Base-by-base conservation (phyloP, 1,140 invertebrate genomes). In the Musca vetustissima region DNA sequence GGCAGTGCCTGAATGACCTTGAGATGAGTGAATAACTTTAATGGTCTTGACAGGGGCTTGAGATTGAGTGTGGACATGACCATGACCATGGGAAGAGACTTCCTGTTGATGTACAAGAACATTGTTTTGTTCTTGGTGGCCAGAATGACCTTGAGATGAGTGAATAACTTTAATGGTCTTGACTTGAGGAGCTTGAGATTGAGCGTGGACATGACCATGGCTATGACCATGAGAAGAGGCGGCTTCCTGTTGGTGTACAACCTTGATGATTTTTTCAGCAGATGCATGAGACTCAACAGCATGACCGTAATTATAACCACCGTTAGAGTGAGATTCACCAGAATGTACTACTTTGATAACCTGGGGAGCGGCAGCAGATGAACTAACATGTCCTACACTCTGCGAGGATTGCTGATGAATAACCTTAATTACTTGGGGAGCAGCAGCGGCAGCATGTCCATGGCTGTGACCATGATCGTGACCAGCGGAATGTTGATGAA, bases 161-260 rank as follows among this genome's bases (percentile, higher is more conserved):
- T 79, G 77, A 47, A 79, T 79, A 13, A 79, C 77, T 32, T 78
- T 77, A 32, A 79, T 76, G 32, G 79, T 78, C 65, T 77, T 79
- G 59, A 75, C 71, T 69, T 76, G 74, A 25, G 75, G 32, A 21
- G 53, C 17, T 9, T n/a, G 73, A 53, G 76, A 75, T 47, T 76
- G 21, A 21, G 73, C 66, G 28, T 28, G 28, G 3, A 3, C 28
- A 28, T 28, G 28, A 28, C 28, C 28, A 28, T 28, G 28, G n/a
- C n/a, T n/a, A 28, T 28, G 28, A 28, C 28, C 28, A 28, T 28
- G 28, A 19, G n/a, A 21, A 21, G 65, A 66, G 14, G n/a, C 14
- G 8, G 28, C 3, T 28, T 28, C 3, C 17, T 73, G 73, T 21
- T 75, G 77, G n/a, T 72, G 19, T n/a, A 4, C 52, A 0, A 78